Evolutionary conservation across 2,888 invertebrate genomes (phyloP).

Genomic region (Folsomia candida): DNA sequence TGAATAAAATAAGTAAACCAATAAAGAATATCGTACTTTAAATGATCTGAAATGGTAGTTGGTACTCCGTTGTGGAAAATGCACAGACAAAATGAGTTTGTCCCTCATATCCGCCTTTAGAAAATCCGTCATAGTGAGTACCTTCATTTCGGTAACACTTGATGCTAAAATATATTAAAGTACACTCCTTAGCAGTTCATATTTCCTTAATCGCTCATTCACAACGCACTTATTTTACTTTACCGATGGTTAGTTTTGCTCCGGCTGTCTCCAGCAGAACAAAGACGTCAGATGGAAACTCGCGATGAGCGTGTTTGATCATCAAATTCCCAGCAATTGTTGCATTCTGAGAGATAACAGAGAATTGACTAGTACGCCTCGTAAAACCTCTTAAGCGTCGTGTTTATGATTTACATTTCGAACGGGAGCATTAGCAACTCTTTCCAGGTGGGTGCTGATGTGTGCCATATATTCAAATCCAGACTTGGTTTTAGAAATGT

Average conservation of each 20-base stretch:
- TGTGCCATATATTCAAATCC: conserved; percentile 62
- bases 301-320: conserved; percentile 65
- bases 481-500: not conserved
- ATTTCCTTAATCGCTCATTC: too few species aligned
- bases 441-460: conserved; percentile 64
- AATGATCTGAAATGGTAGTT: conserved; percentile 35
- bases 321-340: conserved; percentile 70
- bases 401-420: conserved; percentile 66
- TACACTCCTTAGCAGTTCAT: too few species aligned
- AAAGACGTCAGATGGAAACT: conserved; percentile 71
- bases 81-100: conserved; percentile 30
- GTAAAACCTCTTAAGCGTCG: conserved; percentile 35
- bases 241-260: conserved; percentile 52
- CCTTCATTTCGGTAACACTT: not conserved
- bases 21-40: conserved; percentile 20
- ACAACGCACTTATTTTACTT: too few species aligned
- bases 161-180: not conserved
- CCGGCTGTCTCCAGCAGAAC: conserved; percentile 58
- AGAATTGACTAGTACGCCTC: not conserved
- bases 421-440: conserved; percentile 69
- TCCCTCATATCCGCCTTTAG: conserved; percentile 32
- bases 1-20: not conserved
- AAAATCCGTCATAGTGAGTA: conserved; percentile 30
- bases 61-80: conserved; percentile 29
- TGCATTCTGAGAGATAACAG: conserved; percentile 55